Evolutionary conservation across 1,140 invertebrate species (phyloP).

Genomic region (Zaprionus ghesquierei): DNA sequence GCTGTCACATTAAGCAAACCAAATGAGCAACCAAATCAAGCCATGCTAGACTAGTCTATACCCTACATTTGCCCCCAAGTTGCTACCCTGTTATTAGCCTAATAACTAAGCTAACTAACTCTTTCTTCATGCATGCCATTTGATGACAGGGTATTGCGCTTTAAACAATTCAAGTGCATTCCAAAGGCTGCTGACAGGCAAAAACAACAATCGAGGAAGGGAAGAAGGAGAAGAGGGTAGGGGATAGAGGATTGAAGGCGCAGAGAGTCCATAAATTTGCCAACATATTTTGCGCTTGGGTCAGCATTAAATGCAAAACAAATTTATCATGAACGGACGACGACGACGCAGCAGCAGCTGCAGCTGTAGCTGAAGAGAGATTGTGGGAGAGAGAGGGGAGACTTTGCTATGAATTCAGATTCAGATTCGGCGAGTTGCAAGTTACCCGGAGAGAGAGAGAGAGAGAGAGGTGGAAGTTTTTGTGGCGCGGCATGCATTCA

Average conservation of each 20-base stretch:
- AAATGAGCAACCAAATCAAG: not conserved
- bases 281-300: constrained; percentile 41
- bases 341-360: not conserved
- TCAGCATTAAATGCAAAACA: constrained; percentile 51
- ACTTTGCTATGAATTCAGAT: constrained; percentile 27
- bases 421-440: constrained; percentile 31
- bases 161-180: constrained; percentile 28
- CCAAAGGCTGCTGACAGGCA: not conserved
- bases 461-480: constrained; percentile 46
- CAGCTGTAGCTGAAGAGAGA: not conserved
- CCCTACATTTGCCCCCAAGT: no score
- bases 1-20: constrained; percentile 11
- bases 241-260: not conserved
- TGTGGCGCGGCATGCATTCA: constrained; percentile 73
- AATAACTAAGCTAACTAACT: not conserved
- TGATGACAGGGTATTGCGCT: not conserved
- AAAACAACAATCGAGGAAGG: not conserved
- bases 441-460: no score
- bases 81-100: not conserved
- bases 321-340: constrained; percentile 43
- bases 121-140: not conserved
- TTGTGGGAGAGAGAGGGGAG: not conserved
- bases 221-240: not conserved
- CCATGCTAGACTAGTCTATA: no score
- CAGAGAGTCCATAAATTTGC: constrained; percentile 40